Evolutionary conservation across 1,140 invertebrate species (phyloP), one percentile per base, ranked within the genome.

Genomic region (Muscidifurax raptorellus): DNA sequence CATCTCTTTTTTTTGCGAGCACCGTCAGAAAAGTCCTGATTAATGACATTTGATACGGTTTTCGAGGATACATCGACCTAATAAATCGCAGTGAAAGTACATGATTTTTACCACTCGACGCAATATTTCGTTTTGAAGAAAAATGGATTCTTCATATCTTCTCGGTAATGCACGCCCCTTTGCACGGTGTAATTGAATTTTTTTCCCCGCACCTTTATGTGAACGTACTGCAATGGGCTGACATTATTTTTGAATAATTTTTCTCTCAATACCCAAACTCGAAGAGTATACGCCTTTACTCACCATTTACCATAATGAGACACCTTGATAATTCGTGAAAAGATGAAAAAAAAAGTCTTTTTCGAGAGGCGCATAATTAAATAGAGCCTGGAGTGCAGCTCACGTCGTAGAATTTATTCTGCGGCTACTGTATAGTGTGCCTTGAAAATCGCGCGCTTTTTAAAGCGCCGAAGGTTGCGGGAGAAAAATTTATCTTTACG

Each of bases 31-130:
- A 76, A 76, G 27, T 28, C 32, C 74, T 76, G 40, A 75, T 75
- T 75, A 75, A 75, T 47, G 40, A 75, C 44, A 22, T 28, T 44
- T 40, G 44, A 52, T 52, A 52, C 32, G 74, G 18, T 47, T 40
- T 25, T n/a, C 74, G 74, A 27, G 74, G 25, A 25, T 52, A 76
- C 22, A 75, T 36, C 36, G 22, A 22, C 32, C 74, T 12, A 47
- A 76, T 76, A 52, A 76, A 52, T 76, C n/a, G 40, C 36, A 47
- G 74, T 76, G 74, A 76, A 76, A 76, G 74, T 76, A 32, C 36
- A 2, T 22, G 72, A 44, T 28, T 75, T 72, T 72, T 36, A 30
- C 64, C n/a, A 27, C 64, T 25, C 64, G n/a, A 18, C n/a, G 64
- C 64, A n/a, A 47, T 59, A n/a, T 59, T 59, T 59, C 52, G 18